A percentile compares a stretch with the other conserved stretches of the same genome.
Evolutionary conservation across 1,140 invertebrate species (phyloP).

Genomic region (Coenobita brevimanus): DNA sequence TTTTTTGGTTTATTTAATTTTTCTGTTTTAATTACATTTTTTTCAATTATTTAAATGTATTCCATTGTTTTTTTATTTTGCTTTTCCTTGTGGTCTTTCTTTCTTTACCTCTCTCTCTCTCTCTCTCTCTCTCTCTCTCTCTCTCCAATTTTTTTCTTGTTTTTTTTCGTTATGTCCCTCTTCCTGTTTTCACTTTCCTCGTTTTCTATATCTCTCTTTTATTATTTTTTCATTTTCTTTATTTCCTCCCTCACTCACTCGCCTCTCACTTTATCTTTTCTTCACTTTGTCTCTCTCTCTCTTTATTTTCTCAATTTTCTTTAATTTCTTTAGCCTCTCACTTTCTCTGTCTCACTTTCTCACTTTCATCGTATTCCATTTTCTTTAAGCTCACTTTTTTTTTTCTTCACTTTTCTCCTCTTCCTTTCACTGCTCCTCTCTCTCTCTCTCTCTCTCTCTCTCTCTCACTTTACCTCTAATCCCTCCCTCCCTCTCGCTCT

Average conservation of each 20-base stretch:
- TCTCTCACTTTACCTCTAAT: neutral
- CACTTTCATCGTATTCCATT: neutral
- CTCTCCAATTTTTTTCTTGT: neutral
- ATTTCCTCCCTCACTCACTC: neutral
- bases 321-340: neutral
- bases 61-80: too few relatives aligned
- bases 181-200: neutral
- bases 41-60: neutral
- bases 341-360: too few relatives aligned
- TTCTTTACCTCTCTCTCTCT: slow-evolving; percentile 5
- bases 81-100: too few relatives aligned
- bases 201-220: neutral
- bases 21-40: neutral
- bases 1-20: too few relatives aligned
- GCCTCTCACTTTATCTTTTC: neutral
- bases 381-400: neutral
- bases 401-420: slow-evolving; percentile 14
- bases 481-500: neutral
- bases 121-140: slow-evolving; percentile 27
- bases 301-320: neutral
- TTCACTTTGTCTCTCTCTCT: neutral
- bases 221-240: neutral
- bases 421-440: slow-evolving; percentile 8
- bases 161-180: neutral
- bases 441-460: neutral